Base-by-base conservation (phyloP, 2,113 vertebrate species). In the Enhydra lutris region DNA sequence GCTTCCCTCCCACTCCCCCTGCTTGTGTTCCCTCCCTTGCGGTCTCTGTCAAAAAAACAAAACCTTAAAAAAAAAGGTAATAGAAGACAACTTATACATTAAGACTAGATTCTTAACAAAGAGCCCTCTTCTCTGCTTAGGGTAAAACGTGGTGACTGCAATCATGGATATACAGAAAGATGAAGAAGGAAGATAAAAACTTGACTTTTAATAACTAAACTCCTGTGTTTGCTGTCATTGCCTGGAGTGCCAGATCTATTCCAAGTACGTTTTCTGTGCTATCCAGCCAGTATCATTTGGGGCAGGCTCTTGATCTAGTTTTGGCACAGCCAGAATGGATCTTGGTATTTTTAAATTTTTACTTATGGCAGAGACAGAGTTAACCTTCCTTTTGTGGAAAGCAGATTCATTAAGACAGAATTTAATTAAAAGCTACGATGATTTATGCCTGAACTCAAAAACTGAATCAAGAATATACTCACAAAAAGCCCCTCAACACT, bases 361-460 rank as follows among this genome's bases (percentile, higher is more conserved):
- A 91, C 34, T 90, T 85, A 47, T 31, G 89, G 85, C 52, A 92
- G 78, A 79, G 45, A 95, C 6, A 50, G 45, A n/a, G 85, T 57
- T 93, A 92, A 81, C 0, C 1, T 67, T 93, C 71, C 92, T 91
- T 93, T 89, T 85, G 63, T 89, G 81, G 80, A 95, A 26, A 95
- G n/a, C 29, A 76, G 71, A 83, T 95, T 91, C 57, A 92, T 57
- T 81, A 31, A 61, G 81, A 83, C 14, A 87, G 12, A 83, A 42
- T 69, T 97, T 91, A 90, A 45, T 55, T 61, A 96, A 95, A 63
- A 95, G 76, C 63, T 57, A 86, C 36, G 31, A 87, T 88, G 83
- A 97, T 69, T 96, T 91, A 88, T 47, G 94, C 24, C 61, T 88
- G 69, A 97, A 96, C 45, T 85, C 36, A 86, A 80, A 78, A 91